These are phyloP conservation scores for Pseudorhombus dupliciocellatus DNA, from an alignment of 2,113 vertebrate species.

Conservation along the genomic window DNA sequence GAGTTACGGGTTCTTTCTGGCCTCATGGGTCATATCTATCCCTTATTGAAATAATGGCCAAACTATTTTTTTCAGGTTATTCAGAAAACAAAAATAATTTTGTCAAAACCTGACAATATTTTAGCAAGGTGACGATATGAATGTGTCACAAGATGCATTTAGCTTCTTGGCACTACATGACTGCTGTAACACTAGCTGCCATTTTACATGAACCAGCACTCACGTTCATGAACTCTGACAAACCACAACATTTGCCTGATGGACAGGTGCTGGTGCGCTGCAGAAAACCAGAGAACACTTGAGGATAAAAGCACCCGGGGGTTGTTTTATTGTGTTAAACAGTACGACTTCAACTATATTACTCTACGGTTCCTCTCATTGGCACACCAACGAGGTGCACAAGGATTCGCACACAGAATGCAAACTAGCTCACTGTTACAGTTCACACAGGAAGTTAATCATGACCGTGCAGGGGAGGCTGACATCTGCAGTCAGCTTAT, in stretches of 20 bases:
- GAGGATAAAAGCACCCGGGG: constrained; percentile 52
- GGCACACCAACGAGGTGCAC: constrained; percentile 68
- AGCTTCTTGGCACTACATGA: not conserved
- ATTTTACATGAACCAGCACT: not conserved
- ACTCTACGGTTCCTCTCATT: constrained; percentile 59
- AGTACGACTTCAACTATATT: constrained; percentile 51
- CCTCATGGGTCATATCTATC: too few relatives aligned
- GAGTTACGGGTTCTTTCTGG: too few relatives aligned
- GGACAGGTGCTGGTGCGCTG: not conserved
- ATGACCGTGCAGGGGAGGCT: constrained; percentile 18
- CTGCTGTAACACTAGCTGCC: not conserved
- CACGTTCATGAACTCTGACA: constrained; percentile 2
- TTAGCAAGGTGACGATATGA: too few relatives aligned
- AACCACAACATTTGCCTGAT: constrained; percentile 15
- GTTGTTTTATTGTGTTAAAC: constrained; percentile 60
- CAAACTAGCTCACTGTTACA: constrained; percentile 60
- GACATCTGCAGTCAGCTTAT: constrained; percentile 55
- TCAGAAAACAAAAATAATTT: too few relatives aligned
- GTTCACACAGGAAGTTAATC: constrained; percentile 39
- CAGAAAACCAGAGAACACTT: constrained; percentile 2
- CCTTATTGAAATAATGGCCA: too few relatives aligned
- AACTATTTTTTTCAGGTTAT: too few relatives aligned
- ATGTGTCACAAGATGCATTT: not conserved
- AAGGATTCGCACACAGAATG: constrained; percentile 55
- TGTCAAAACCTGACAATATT: too few relatives aligned